Evolutionary conservation across 1,140 invertebrate species (phyloP), one percentile per base, ranked within the genome.

Genomic region (Campodea augens): DNA sequence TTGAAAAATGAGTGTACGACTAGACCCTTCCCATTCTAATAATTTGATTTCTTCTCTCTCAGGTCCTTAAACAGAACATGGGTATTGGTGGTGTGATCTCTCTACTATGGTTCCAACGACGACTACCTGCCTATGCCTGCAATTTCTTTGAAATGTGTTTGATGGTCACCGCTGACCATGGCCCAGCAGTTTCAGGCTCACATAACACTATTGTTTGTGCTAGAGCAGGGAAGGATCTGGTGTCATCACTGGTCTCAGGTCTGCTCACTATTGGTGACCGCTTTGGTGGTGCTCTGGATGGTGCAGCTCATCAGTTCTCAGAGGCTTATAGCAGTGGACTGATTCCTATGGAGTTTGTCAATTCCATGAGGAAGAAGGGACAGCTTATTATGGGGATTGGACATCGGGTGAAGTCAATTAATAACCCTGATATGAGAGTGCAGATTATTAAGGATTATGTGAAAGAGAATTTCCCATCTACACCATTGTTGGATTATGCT

Each of bases 121-220:
- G 90, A 55, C 66, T 99, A 13, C 93, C 95, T 0, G 67, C 78
- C 0, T 91, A 91, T 62, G 91, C 91, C 21, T 88, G 85, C 60
- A 93, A 95, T 66, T 99, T 98, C 71, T 80, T 98, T 52, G 96
- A 99, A 69, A 96, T 98, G 86, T 95, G 92, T 57, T 66, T 99
- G 23, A 97, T 99, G 78, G 83, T 99, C 24, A 98, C 96, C 0
- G 96, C 96, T 40, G 96, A 98, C 69, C 96, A 98, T 62, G 96
- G 95, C 21, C 95, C 96, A 0, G 96, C 95, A 10, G 96, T 99
- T 0, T 95, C 89, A 5, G 96, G 95, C 15, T 95, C 95, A 0
- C 95, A 98, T 61, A 99, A 99, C 62, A 98, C 95, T 13, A 98
- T 99, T 61, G 96, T 99, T 5, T 97, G 92, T 58, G 93, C 96